phyloP scores from a whole-genome alignment of 2,797 vertebrate genomes.

The Etheostoma perlongum region DNA sequence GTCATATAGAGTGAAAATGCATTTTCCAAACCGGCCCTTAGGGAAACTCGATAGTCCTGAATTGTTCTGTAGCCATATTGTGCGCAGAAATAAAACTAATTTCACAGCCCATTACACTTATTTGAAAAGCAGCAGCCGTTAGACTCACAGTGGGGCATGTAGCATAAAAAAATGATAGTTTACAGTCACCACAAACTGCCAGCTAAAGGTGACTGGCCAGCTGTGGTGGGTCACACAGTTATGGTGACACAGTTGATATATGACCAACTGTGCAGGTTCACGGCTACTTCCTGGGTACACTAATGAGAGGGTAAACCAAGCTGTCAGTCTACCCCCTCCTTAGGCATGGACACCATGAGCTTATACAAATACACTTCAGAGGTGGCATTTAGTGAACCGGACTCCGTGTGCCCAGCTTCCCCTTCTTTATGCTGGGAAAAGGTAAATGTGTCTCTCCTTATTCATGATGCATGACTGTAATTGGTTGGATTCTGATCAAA shows the following conservation, averaged over 20 bases:
- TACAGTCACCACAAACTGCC: slow-evolving; percentile 49
- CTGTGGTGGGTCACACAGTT: slow-evolving; percentile 37
- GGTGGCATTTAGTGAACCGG: slow-evolving; percentile 62
- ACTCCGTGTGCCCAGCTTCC: slow-evolving; percentile 28
- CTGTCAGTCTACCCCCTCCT: slow-evolving; percentile 50
- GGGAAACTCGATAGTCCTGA: slow-evolving; percentile 37
- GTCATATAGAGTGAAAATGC: slow-evolving; percentile 44
- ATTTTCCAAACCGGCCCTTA: slow-evolving; percentile 40
- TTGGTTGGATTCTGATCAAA: slow-evolving; percentile 64
- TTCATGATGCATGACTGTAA: slow-evolving; percentile 67
- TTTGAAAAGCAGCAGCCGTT: slow-evolving; percentile 69
- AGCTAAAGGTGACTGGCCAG: slow-evolving; percentile 53
- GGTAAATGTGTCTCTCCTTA: slow-evolving; percentile 60
- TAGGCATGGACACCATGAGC: slow-evolving; percentile 47
- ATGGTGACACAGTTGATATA: slow-evolving; percentile 50
- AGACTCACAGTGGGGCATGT: slow-evolving; percentile 50
- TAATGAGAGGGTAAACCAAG: slow-evolving; percentile 67
- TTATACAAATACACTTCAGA: slow-evolving; percentile 65
- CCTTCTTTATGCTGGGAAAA: slow-evolving; percentile 42
- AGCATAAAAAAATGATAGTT: slow-evolving; percentile 58
- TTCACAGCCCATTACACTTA: slow-evolving; percentile 80
- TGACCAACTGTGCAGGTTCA: slow-evolving; percentile 52
- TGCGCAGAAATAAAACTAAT: slow-evolving; percentile 74
- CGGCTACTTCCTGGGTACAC: slow-evolving; percentile 50
- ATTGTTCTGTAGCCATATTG: slow-evolving; percentile 60